Base-by-base conservation (phyloP, 1,140 invertebrate species). In the Elysia chlorotica region DNA sequence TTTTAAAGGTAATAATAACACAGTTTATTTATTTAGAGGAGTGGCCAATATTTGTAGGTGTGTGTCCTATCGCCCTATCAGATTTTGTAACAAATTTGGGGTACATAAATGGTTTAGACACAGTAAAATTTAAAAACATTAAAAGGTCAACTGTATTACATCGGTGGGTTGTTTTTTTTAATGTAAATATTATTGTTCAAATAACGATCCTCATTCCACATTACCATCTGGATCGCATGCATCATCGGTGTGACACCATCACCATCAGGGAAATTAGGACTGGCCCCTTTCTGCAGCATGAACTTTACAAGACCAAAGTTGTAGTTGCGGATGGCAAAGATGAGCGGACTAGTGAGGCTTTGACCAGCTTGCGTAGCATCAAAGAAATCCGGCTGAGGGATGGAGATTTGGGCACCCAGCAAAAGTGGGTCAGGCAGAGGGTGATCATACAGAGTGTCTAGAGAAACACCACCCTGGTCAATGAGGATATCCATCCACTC, bases 191-290 rank as follows among this genome's bases (percentile, higher is more conserved):
- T n/a, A n/a, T n/a, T n/a, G n/a, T n/a, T n/a, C n/a, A n/a, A n/a
- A n/a, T n/a, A n/a, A n/a, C n/a, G n/a, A n/a, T n/a, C n/a, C n/a
- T n/a, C n/a, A n/a, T n/a, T n/a, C n/a, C n/a, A n/a, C n/a, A n/a
- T 70, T 76, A 85, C 88, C 80, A 86, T 78, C 81, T 85, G 81
- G 2, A 88, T 86, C 63, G 89, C 89, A 85, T 89, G 86, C 88
- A 90, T 90, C 19, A 90, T 70, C n/a, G 89, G 87, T 14, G 88
- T 90, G 25, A 86, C 62, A n/a, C 86, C 86, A 6, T 82, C 56
- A 37, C 81, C 82, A 79, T 90, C 89, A 28, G 79, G 74, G 73
- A 85, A 81, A 76, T 90, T 89, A 2, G 88, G 79, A 62, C 86
- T 84, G 2, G 88, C 88, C 65, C 86, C 84, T 62, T 83, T 74